These are phyloP conservation scores for Procapra przewalskii DNA, from an alignment of 2,113 vertebrate species.

Conservation along the genomic window DNA sequence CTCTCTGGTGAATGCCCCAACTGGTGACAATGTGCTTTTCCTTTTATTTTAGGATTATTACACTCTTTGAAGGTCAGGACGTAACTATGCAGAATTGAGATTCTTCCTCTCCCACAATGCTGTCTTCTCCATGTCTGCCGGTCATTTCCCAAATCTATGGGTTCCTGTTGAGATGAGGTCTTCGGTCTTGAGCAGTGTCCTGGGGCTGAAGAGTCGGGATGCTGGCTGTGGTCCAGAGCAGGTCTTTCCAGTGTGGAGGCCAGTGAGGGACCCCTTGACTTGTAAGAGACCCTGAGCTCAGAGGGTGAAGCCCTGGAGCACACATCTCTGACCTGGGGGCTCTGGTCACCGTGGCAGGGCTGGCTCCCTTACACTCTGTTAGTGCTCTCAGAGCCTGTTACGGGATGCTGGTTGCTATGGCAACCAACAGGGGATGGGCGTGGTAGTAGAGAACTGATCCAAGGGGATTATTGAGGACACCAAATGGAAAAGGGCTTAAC, in stretches of 20 bases:
- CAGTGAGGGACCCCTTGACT: not conserved
- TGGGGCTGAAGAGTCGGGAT: not conserved
- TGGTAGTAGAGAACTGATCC: not conserved
- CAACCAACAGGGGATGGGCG: rapidly evolving
- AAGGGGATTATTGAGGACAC: not conserved
- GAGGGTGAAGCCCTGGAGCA: not conserved
- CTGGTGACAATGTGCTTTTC: not conserved
- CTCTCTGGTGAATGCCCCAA: not conserved
- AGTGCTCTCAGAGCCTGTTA: not conserved
- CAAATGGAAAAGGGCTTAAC: not conserved
- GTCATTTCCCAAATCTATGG: rapidly evolving
- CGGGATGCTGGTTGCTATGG: not conserved
- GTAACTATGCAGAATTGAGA: not conserved
- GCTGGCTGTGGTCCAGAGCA: not conserved
- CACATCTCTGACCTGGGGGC: not conserved
- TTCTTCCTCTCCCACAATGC: not conserved
- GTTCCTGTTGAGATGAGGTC: not conserved
- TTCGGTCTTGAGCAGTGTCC: not conserved
- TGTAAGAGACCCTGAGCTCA: not conserved
- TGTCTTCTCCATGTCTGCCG: rapidly evolving
- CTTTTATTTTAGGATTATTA: not conserved
- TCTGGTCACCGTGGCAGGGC: not conserved
- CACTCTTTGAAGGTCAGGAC: not conserved
- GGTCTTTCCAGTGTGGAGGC: not conserved
- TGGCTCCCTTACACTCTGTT: rapidly evolving